A percentile compares a stretch with the other conserved stretches of the same genome.
Conservation (phyloP, 2,113 vertebrate species). For the Rhea americana region DNA sequence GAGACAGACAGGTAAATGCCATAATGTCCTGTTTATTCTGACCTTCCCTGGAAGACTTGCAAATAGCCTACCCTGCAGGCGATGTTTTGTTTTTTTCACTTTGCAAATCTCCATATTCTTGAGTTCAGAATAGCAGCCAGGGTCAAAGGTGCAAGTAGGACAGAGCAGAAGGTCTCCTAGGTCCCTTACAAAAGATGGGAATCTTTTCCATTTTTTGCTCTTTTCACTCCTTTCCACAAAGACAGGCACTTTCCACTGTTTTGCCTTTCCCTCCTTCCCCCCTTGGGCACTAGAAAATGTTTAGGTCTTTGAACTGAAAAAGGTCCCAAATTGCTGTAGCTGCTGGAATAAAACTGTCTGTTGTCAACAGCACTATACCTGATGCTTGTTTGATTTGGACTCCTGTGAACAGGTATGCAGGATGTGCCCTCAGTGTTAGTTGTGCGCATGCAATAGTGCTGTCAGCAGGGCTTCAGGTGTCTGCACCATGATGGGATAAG, state of each 20-base stretch:
- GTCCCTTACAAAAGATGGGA: background rate
- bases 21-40: background rate
- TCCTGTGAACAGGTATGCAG: background rate
- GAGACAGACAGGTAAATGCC: background rate
- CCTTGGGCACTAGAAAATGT: background rate
- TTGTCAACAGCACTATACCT: background rate
- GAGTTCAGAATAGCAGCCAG: slow-evolving; percentile 17
- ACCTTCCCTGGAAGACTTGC: background rate
- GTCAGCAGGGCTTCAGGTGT: background rate
- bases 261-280: background rate
- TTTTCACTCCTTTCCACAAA: background rate
- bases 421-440: background rate
- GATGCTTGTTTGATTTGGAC: background rate
- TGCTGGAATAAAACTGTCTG: background rate
- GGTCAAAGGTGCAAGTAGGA: background rate
- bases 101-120: background rate
- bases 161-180: background rate
- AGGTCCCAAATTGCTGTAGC: background rate
- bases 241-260: background rate
- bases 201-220: background rate
- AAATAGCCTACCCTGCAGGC: background rate
- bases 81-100: background rate
- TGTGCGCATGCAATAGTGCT: background rate
- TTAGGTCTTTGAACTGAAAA: background rate
- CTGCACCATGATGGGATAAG: background rate